These are phyloP conservation scores for Tridacna crocea DNA, from an alignment of 2,888 invertebrate genomes.

Conservation along the genomic window DNA sequence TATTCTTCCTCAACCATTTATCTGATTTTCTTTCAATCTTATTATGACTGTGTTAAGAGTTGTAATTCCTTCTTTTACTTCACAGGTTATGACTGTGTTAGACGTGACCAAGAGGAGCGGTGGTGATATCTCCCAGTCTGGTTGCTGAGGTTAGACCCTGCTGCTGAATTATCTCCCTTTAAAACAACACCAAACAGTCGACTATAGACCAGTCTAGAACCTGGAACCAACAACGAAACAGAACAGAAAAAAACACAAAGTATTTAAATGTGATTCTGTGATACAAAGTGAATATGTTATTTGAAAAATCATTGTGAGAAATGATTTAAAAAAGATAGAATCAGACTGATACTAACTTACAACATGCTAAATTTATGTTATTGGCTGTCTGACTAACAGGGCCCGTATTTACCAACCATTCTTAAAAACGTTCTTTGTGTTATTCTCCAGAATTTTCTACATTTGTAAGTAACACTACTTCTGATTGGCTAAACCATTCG, in stretches of 20 bases:
- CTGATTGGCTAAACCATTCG: too few relatives aligned
- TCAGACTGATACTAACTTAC: neutral
- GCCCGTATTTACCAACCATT: too few relatives aligned
- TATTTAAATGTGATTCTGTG: neutral
- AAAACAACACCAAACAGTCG: constrained; percentile 34
- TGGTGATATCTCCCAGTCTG: constrained; percentile 93
- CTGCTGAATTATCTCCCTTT: constrained; percentile 62
- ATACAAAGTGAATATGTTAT: neutral
- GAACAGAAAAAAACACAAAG: constrained; percentile 1
- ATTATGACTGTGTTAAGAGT: too few relatives aligned
- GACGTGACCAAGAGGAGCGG: constrained; percentile 96
- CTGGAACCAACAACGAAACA: neutral
- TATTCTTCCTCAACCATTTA: too few relatives aligned
- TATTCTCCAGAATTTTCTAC: too few relatives aligned
- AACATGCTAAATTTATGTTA: neutral
- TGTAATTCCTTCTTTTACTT: too few relatives aligned
- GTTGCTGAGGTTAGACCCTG: constrained; percentile 94
- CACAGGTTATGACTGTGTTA: constrained; percentile 91
- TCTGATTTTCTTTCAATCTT: too few relatives aligned
- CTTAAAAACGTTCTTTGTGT: too few relatives aligned
- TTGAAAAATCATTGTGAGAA: neutral
- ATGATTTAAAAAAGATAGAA: neutral
- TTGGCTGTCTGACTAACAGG: too few relatives aligned
- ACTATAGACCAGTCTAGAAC: constrained; percentile 6
- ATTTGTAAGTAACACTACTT: too few relatives aligned